A percentile compares a stretch with the other conserved stretches of the same genome.
phyloP scores from a whole-genome alignment of 2,113 vertebrate genomes.

The Crotalus tigris region DNA sequence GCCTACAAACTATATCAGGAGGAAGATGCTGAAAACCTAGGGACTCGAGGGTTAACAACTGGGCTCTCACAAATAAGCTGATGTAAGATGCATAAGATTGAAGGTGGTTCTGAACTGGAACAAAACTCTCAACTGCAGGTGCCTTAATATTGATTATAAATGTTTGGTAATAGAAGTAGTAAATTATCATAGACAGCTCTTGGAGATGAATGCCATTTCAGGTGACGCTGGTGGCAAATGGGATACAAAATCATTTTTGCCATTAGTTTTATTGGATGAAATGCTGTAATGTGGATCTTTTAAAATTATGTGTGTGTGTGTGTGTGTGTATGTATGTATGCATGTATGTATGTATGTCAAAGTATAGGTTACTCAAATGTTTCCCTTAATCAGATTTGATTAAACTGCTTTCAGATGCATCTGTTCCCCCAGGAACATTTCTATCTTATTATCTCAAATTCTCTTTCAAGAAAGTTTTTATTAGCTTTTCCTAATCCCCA shows the following conservation, averaged over 20 bases:
- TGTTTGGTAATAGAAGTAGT: background rate
- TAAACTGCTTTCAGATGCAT: constrained; percentile 53
- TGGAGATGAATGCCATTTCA: background rate
- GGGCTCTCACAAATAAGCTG: background rate
- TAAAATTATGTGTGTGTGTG: background rate
- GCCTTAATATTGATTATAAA: background rate
- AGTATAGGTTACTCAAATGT: constrained; percentile 36
- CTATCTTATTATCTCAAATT: constrained; percentile 68
- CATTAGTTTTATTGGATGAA: background rate
- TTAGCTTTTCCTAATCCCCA: constrained; percentile 69
- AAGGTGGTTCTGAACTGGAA: background rate
- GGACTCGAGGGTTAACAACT: background rate
- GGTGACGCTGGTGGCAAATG: background rate
- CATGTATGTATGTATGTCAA: constrained; percentile 34
- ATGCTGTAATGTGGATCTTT: constrained; percentile 35
- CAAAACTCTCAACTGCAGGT: background rate
- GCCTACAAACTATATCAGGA: background rate
- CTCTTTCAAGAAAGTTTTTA: constrained; percentile 63
- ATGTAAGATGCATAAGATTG: background rate
- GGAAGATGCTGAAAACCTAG: background rate
- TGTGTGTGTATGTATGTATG: no score
- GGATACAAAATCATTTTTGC: background rate
- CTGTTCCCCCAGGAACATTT: constrained; percentile 49
- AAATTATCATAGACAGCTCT: background rate
- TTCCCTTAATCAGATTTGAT: constrained; percentile 65